Evolutionary conservation across 2,888 invertebrate species (phyloP), one percentile per base, ranked within the genome.

Genomic region (Drosophila ezoana): DNA sequence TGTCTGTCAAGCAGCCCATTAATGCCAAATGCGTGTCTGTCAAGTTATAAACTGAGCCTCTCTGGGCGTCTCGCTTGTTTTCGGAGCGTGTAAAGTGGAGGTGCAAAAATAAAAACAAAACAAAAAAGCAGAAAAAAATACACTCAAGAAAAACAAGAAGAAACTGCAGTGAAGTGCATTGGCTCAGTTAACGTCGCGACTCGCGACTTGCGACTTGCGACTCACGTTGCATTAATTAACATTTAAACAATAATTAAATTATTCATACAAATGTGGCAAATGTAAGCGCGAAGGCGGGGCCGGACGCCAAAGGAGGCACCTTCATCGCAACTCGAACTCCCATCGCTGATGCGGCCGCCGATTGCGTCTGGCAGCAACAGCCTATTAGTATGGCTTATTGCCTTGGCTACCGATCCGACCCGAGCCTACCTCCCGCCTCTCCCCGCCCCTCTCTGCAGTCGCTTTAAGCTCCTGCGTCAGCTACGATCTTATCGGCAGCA

Each of bases 161-260:
- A 37, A 40, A 52, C 37, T 56, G 66, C 56, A 58, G 57, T 38
- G 61, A 43, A 67, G 79, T 79, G 77, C 76, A 72, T 79, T 76
- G 66, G 66, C 58, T 76, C 59, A 67, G 65, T 64, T 68, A 48
- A 53, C 58, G 45, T 62, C 41, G 60, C 44, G 28, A 28, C 28
- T 28, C 43, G 18, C 18, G 18, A 18, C 18, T 18, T 2, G 28
- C 52, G 32, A 14, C 51, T 51, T 47, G 76, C 79, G 70, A 65
- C 72, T 83, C 88, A 85, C 85, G 79, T 85, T 90, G 90, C 84
- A 90, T 91, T 91, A 90, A 90, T 90, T 90, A 90, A 90, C 90
- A 90, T 90, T 90, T 90, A 90, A 90, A 90, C 90, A 88, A 90
- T 90, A 90, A 90, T 90, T 90, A 90, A 90, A 90, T 90, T 90